Evolutionary conservation across 2,888 invertebrate genomes (phyloP), one percentile per base, ranked within the genome.

Genomic region (Julus scanicus): DNA sequence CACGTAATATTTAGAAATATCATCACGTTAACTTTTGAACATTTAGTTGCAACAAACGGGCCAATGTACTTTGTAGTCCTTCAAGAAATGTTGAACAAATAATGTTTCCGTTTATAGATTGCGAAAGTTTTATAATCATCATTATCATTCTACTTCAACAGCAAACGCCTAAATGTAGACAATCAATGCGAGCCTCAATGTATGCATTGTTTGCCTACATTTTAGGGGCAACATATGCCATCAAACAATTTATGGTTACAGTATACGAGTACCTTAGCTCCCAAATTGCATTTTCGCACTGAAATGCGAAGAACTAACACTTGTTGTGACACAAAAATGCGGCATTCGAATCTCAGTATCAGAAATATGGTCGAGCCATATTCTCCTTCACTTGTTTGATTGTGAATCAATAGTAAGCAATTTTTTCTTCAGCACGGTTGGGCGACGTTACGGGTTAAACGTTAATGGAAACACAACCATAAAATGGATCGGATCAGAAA

Each of bases 391-490:
- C 71, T 71, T 71, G 71, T 71, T 71, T 20, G 71, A 71, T 71
- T 29, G 71, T n/a, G 71, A 71, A 71, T 71, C 71, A 71, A 71
- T 71, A 71, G 71, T 29, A 6, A 71, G 29, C 29, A 29, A 63
- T 63, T 71, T 71, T 71, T 29, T 29, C 53, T 53, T 53, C 29
- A 29, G 20, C 71, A 71, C 71, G 71, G 71, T 4, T 29, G 29
- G 71, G 71, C 71, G 71, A 71, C 29, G 71, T 29, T 71, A 20
- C n/a, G 71, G 71, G 71, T 71, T 29, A 71, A 71, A 71, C 71
- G 71, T 71, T 71, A 71, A 71, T 71, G 71, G 71, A 71, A 71
- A 71, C 71, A 71, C 71, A 71, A 71, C n/a, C 71, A 71, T 71
- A 71, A 71, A 71, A 71, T 71, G 71, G 71, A 71, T 71, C 20